Base-by-base conservation (phyloP, 2,888 invertebrate genomes). In the Gastracanthus pulcherrimus region DNA sequence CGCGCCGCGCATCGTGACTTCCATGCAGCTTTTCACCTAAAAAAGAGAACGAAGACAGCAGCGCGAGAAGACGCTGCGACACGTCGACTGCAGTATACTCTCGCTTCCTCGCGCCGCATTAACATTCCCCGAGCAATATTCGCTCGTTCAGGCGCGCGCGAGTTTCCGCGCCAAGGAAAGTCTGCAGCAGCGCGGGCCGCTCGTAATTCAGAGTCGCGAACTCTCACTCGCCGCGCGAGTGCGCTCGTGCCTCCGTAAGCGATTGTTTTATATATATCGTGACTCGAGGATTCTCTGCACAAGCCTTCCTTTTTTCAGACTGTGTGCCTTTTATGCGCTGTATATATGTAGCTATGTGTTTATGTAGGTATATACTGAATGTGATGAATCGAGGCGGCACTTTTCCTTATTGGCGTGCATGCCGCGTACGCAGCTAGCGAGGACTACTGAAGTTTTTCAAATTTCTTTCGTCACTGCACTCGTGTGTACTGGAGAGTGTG, bases 131-230 rank as follows among this genome's bases (percentile, higher is more conserved):
- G 34, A 23, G 51, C n/a, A 70, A 51, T 70, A 70, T 70, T 48
- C 55, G n/a, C n/a, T n/a, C n/a, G n/a, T n/a, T n/a, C n/a, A n/a
- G n/a, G n/a, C n/a, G n/a, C n/a, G 23, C 29, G 51, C 31, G 60
- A 64, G 36, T 51, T 64, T 75, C 64, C 75, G 75, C 75, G 75
- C 74, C 62, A 64, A 75, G 26, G 48, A 62, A 75, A 64, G 34
- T 64, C 36, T 36, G 16, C 51, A 41, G 29, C 34, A 41, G 60
- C 38, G 16, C 66, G 19, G 36, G 45, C 13, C 45, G 45, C 23
- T 70, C 55, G 55, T 70, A 70, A 70, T 70, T 55, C 34, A 71
- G 26, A 45, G 26, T 13, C 55, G 48, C 62, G 11, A 45, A 64
- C 75, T 64, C 74, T 62, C 74, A 36, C 74, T 74, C 45, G 60